phyloP scores from a whole-genome alignment of 1,140 invertebrate species.

The Gonioctena quinquepunctata region DNA sequence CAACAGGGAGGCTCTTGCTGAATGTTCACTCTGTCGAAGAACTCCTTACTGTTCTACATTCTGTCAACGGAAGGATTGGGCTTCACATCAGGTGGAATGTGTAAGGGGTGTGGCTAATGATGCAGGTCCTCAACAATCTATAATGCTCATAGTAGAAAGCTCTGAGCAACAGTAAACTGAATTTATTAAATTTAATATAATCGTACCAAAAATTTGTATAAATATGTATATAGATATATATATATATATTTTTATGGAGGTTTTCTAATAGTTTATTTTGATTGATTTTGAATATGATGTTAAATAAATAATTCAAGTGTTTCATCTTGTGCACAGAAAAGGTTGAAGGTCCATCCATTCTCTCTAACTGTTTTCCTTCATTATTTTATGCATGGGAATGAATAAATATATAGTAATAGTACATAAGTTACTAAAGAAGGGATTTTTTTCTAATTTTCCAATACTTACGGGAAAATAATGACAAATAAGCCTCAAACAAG shows the following conservation, averaged over 20 bases:
- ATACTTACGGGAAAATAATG: too few relatives aligned
- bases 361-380: too few relatives aligned
- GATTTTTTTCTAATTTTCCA: too few relatives aligned
- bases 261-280: too few relatives aligned
- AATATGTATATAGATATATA: constrained; percentile 7
- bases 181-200: background rate
- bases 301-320: too few relatives aligned
- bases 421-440: too few relatives aligned
- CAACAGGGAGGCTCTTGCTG: constrained; percentile 80
- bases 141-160: constrained; percentile 69
- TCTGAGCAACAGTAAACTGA: constrained; percentile 50
- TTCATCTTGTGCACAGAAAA: too few relatives aligned
- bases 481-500: too few relatives aligned
- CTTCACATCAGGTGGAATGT: constrained; percentile 81
- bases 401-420: too few relatives aligned
- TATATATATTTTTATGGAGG: background rate
- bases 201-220: constrained; percentile 16
- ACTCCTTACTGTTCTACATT: constrained; percentile 86
- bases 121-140: constrained; percentile 61
- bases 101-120: constrained; percentile 64
- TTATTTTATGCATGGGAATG: too few relatives aligned
- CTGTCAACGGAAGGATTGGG: constrained; percentile 87
- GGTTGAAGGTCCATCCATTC: too few relatives aligned
- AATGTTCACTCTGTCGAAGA: constrained; percentile 81
- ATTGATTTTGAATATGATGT: too few relatives aligned